phyloP scores from a whole-genome alignment of 2,888 invertebrate genomes.

The Muschampia plurimacula region DNA sequence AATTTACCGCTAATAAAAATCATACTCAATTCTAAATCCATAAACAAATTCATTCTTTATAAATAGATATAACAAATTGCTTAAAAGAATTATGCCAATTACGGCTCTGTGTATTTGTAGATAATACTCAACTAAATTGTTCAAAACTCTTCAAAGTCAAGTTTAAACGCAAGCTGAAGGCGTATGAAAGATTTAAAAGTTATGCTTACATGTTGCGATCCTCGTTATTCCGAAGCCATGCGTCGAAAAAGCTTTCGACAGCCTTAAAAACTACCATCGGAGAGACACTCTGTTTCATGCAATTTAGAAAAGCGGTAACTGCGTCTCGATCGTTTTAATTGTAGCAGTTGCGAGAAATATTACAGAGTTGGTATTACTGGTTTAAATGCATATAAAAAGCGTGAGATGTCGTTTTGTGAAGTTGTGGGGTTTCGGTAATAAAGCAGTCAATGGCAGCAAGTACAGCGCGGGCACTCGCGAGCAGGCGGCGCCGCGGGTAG shows the following conservation, averaged over 20 bases:
- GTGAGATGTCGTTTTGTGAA: slow-evolving; percentile 11
- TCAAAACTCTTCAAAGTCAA: slow-evolving; percentile 65
- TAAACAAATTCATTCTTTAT: background rate
- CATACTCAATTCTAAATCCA: background rate
- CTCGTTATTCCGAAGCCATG: slow-evolving; percentile 82
- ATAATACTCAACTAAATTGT: background rate
- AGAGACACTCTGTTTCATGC: slow-evolving; percentile 51
- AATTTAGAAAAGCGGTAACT: slow-evolving; percentile 48
- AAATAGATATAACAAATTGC: background rate
- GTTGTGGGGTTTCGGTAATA: too few relatives aligned
- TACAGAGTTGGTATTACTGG: slow-evolving; percentile 52
- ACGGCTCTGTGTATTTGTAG: background rate
- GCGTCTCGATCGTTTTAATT: slow-evolving; percentile 39
- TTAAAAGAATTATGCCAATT: background rate
- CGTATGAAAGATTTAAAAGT: slow-evolving; percentile 47
- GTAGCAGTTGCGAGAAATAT: slow-evolving; percentile 44
- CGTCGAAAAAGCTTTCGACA: slow-evolving; percentile 55
- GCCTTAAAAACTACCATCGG: slow-evolving; percentile 5
- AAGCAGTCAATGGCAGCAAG: slow-evolving; percentile 71
- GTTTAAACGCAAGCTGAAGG: slow-evolving; percentile 61
- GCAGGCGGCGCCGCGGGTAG: slow-evolving; percentile 55
- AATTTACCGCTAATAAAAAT: background rate
- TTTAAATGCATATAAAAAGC: slow-evolving; percentile 70
- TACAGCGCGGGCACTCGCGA: slow-evolving; percentile 72
- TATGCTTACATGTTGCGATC: slow-evolving; percentile 60